Evolutionary conservation across 1,140 invertebrate species (phyloP).

Genomic region (Drosophila miranda): DNA sequence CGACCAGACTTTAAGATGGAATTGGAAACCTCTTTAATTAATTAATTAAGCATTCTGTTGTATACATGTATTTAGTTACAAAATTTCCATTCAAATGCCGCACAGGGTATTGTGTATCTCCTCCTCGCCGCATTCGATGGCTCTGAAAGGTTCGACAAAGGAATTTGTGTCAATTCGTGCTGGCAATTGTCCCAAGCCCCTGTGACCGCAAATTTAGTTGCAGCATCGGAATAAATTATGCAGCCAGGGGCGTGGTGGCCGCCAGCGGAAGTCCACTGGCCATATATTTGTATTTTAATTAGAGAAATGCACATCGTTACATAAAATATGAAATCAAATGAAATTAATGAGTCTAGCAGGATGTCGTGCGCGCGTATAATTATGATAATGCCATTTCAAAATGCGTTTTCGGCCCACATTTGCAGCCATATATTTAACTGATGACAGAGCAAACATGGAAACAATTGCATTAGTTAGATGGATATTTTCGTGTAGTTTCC

Average conservation of each 20-base stretch:
- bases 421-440: conserved; percentile 33
- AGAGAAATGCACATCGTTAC: conserved; percentile 33
- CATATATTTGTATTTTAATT: conserved; percentile 64
- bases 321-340: conserved; percentile 55
- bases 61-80: conserved; percentile 61
- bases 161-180: conserved; percentile 60
- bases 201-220: conserved; percentile 69
- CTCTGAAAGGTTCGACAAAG: conserved; percentile 45
- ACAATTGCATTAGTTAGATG: conserved; percentile 17
- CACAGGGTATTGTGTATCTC: conserved; percentile 11
- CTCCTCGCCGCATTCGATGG: conserved; percentile 34
- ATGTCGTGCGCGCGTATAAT: conserved; percentile 47
- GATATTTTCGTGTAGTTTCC: too few species aligned
- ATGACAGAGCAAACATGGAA: conserved; percentile 28
- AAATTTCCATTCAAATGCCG: conserved; percentile 41
- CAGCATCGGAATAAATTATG: conserved; percentile 64
- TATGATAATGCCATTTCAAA: conserved; percentile 52
- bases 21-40: conserved; percentile 46
- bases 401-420: conserved; percentile 11
- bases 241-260: not conserved
- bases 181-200: conserved; percentile 42
- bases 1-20: conserved; percentile 4
- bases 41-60: conserved; percentile 37
- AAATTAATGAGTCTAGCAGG: conserved; percentile 46
- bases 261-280: conserved; percentile 43